Conservation (phyloP, 1,140 invertebrate genomes). For the Hyles euphorbiae region DNA sequence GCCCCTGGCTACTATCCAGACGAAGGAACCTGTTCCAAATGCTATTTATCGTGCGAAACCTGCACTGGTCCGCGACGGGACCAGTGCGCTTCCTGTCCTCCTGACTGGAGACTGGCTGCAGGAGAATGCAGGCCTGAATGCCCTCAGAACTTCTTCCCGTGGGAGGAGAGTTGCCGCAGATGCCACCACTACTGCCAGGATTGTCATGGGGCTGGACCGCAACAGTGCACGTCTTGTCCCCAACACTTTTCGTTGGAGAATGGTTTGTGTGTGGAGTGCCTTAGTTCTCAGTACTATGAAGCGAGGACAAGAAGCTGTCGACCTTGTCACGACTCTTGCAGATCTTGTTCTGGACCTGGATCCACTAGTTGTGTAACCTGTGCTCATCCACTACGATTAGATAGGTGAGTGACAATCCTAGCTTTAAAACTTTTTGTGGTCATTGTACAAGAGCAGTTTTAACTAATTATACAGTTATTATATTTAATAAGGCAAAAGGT, state of each 20-base stretch:
- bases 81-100: conserved; percentile 88
- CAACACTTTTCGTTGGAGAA: conserved; percentile 81
- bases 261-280: conserved; percentile 83
- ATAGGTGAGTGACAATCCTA: conserved; percentile 60
- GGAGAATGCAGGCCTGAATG: conserved; percentile 89
- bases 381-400: conserved; percentile 79
- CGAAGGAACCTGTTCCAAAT: conserved; percentile 86
- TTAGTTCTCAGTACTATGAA: conserved; percentile 84
- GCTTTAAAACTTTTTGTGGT: too few relatives aligned
- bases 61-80: conserved; percentile 82
- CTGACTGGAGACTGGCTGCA: conserved; percentile 84
- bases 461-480: too few relatives aligned
- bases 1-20: conserved; percentile 88
- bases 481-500: too few relatives aligned
- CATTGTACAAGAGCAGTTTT: too few relatives aligned
- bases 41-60: conserved; percentile 85
- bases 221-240: conserved; percentile 83
- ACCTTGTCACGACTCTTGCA: conserved; percentile 82
- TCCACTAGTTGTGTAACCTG: conserved; percentile 82
- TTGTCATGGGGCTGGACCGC: conserved; percentile 78
- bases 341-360: conserved; percentile 82
- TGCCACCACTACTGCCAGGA: conserved; percentile 89
- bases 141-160: conserved; percentile 87
- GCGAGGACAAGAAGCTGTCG: conserved; percentile 80
- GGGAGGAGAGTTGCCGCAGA: conserved; percentile 85